phyloP scores from a whole-genome alignment of 1,140 invertebrate species.

The Chelonus insularis region DNA sequence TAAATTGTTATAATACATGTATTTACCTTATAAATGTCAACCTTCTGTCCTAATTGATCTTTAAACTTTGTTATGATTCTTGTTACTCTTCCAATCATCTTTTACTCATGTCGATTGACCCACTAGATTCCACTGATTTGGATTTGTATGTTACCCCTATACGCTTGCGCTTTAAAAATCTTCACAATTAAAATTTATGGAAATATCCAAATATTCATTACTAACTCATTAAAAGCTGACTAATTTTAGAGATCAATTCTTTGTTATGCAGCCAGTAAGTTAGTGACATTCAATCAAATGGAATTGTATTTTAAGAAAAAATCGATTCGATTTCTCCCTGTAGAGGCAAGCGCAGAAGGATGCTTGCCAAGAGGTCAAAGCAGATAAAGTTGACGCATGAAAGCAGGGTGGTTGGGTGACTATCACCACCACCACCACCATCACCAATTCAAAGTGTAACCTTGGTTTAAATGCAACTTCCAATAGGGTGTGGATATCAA shows the following conservation, averaged over 20 bases:
- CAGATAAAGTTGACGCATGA: not conserved
- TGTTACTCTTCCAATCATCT: conserved; percentile 21
- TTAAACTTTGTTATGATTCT: conserved; percentile 16
- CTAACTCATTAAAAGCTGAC: too few species aligned
- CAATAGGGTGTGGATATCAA: not conserved
- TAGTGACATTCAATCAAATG: too few species aligned
- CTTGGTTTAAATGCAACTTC: not conserved
- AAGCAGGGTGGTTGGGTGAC: not conserved
- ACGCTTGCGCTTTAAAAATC: conserved; percentile 9
- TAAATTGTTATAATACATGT: not conserved
- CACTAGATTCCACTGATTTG: not conserved
- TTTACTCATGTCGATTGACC: not conserved
- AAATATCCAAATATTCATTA: too few species aligned
- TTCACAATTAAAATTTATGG: too few species aligned
- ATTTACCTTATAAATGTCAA: conserved; percentile 2
- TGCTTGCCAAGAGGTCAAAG: conserved; percentile 17
- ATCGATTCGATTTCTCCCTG: conserved; percentile 9
- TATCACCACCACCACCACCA: too few species aligned
- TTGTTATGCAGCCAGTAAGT: too few species aligned
- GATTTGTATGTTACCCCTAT: not conserved
- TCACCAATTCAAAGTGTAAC: not conserved
- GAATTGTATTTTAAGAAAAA: not conserved
- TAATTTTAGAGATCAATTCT: too few species aligned
- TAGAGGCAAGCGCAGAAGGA: conserved; percentile 7
- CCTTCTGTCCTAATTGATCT: conserved; percentile 11